Evolutionary conservation across 2,888 invertebrate genomes (phyloP).

Genomic region (Eristalis arbustorum): DNA sequence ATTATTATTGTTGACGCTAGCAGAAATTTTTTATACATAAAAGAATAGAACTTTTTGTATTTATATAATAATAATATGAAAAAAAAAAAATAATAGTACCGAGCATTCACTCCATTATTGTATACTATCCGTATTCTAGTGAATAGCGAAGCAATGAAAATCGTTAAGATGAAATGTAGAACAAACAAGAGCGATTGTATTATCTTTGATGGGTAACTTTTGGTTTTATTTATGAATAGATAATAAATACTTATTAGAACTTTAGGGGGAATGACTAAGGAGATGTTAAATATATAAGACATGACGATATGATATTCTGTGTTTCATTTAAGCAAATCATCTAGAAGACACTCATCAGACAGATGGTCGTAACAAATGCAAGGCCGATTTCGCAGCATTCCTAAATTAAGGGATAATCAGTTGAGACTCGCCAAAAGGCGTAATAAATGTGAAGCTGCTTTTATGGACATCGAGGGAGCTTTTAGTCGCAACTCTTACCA

Average conservation of each 20-base stretch:
- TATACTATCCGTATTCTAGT: constrained; percentile 43
- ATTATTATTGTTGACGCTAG: constrained; percentile 47
- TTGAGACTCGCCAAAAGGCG: too few species aligned
- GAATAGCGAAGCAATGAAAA: constrained; percentile 45
- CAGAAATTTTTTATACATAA: constrained; percentile 38
- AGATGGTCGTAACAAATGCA: too few species aligned
- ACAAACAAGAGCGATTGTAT: constrained; percentile 41
- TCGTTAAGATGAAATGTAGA: constrained; percentile 30
- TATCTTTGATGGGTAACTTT: constrained; percentile 60
- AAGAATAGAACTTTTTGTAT: constrained; percentile 34
- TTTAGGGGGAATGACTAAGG: constrained; percentile 51
- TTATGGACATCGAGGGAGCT: too few species aligned
- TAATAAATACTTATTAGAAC: constrained; percentile 34
- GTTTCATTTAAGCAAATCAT: too few species aligned
- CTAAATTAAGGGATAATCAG: too few species aligned
- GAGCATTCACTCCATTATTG: constrained; percentile 44
- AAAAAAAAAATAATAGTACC: background rate
- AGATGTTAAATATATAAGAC: constrained; percentile 54
- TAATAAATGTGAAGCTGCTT: too few species aligned
- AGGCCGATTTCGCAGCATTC: too few species aligned
- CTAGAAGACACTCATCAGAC: too few species aligned
- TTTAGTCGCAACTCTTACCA: too few species aligned
- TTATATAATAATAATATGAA: constrained; percentile 22
- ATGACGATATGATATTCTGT: constrained; percentile 24
- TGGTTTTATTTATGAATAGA: constrained; percentile 57